These are phyloP conservation scores for Ennomos fuscantarius DNA, from an alignment of 2,888 invertebrate species.

Conservation along the genomic window DNA sequence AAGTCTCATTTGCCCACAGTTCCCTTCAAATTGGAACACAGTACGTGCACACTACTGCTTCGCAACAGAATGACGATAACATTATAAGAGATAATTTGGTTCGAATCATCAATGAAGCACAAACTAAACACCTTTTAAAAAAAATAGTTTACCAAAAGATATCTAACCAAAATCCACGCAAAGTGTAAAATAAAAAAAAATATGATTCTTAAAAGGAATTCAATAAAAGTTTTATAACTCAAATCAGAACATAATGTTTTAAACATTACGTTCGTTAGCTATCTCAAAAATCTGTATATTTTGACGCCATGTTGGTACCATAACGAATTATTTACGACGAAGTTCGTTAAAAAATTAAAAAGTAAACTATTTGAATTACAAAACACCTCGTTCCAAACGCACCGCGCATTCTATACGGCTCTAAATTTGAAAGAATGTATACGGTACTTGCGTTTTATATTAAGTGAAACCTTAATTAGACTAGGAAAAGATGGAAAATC, in stretches of 20 bases:
- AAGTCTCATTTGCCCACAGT: too few species aligned
- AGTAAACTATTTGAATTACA: conserved; percentile 24
- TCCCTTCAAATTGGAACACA: too few species aligned
- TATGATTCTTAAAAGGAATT: not conserved
- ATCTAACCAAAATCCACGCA: not conserved
- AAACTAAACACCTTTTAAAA: too few species aligned
- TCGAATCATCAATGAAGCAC: too few species aligned
- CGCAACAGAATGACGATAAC: too few species aligned
- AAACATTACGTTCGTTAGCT: conserved; percentile 17
- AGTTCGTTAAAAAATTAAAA: conserved; percentile 25
- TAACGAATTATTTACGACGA: conserved; percentile 26
- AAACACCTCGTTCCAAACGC: conserved; percentile 32
- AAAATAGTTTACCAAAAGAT: too few species aligned
- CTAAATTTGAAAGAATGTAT: conserved; percentile 49
- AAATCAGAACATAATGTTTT: conserved; percentile 15
- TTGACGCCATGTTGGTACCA: conserved; percentile 24
- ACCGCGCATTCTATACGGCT: conserved; percentile 37
- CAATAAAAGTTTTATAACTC: conserved; percentile 2
- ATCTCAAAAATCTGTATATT: conserved; percentile 24
- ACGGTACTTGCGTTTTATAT: conserved; percentile 41
- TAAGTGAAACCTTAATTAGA: not conserved
- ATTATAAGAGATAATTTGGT: too few species aligned
- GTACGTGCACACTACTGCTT: too few species aligned
- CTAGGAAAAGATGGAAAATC: too few species aligned
- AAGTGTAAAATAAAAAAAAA: too few species aligned